phyloP scores from a whole-genome alignment of 2,888 invertebrate species.

The Parnassius apollo region DNA sequence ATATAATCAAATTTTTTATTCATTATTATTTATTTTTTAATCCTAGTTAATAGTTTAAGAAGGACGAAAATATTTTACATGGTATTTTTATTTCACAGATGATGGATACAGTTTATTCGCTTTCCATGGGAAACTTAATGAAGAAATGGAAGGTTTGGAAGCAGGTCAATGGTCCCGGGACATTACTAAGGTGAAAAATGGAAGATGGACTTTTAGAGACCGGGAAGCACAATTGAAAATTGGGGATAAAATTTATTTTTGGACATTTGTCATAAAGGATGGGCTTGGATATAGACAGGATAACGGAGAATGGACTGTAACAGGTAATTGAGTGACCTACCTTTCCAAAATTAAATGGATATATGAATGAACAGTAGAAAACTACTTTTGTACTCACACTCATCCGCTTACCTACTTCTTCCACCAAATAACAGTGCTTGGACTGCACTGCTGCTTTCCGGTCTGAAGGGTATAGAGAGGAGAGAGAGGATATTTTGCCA shows the following conservation, averaged over 20 bases:
- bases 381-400: too few relatives aligned
- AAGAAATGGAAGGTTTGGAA: slow-evolving; percentile 86
- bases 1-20: too few relatives aligned
- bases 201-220: slow-evolving; percentile 85
- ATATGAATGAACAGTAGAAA: too few relatives aligned
- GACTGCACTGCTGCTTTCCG: too few relatives aligned
- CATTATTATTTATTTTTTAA: too few relatives aligned
- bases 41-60: too few relatives aligned
- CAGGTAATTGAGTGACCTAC: slow-evolving; percentile 50
- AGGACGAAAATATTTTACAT: too few relatives aligned
- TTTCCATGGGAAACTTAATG: slow-evolving; percentile 85
- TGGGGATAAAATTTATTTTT: slow-evolving; percentile 87
- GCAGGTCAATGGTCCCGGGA: slow-evolving; percentile 85
- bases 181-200: slow-evolving; percentile 81
- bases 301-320: slow-evolving; percentile 80
- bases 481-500: too few relatives aligned
- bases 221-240: slow-evolving; percentile 77
- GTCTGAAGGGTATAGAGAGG: too few relatives aligned
- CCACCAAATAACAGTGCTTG: too few relatives aligned
- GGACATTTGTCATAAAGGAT: slow-evolving; percentile 86
- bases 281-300: slow-evolving; percentile 86
- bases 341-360: too few relatives aligned
- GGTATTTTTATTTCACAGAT: slow-evolving; percentile 51
- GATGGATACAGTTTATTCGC: slow-evolving; percentile 80
- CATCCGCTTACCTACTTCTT: too few relatives aligned